Evolutionary conservation across 2,797 vertebrate species (phyloP).

Genomic region (Pelobates cultripes): DNA sequence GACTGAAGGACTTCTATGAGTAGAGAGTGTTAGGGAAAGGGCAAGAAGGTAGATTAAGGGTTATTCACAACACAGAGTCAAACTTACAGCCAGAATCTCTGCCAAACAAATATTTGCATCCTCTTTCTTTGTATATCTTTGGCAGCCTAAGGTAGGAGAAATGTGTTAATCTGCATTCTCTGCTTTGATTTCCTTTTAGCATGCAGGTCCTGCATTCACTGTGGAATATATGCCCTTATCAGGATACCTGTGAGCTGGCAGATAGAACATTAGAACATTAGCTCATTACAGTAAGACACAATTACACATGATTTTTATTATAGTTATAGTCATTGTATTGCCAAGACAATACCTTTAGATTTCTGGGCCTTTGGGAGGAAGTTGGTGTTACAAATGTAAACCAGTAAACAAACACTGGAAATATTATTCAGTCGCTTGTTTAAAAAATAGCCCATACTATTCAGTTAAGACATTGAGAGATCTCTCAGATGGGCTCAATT

Average conservation of each 20-base stretch:
- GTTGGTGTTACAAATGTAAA: too few species aligned
- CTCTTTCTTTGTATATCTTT: not conserved
- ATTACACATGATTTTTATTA: too few species aligned
- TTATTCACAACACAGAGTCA: slow-evolving; percentile 13
- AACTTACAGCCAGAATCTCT: slow-evolving; percentile 7
- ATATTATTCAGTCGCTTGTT: too few species aligned
- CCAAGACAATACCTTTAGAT: not conserved
- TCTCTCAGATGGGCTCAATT: not conserved
- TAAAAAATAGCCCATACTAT: not conserved
- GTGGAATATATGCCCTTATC: too few species aligned
- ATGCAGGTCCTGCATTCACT: too few species aligned
- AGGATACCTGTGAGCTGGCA: too few species aligned
- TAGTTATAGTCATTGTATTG: too few species aligned
- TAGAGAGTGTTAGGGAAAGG: slow-evolving; percentile 52
- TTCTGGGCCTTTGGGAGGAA: too few species aligned
- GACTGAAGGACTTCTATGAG: slow-evolving; percentile 32
- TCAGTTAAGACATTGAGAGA: not conserved
- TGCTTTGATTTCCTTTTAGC: not conserved
- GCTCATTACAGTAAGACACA: too few species aligned
- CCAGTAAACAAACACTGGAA: too few species aligned
- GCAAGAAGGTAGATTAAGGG: slow-evolving; percentile 25
- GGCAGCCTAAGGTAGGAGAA: not conserved
- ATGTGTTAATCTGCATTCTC: not conserved
- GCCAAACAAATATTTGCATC: slow-evolving; percentile 27
- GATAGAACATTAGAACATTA: too few species aligned